Percentiles rank a stretch among this genome's conserved stretches.
phyloP scores from a whole-genome alignment of 2,797 vertebrate species.

The Schizothorax lantsangensis region DNA sequence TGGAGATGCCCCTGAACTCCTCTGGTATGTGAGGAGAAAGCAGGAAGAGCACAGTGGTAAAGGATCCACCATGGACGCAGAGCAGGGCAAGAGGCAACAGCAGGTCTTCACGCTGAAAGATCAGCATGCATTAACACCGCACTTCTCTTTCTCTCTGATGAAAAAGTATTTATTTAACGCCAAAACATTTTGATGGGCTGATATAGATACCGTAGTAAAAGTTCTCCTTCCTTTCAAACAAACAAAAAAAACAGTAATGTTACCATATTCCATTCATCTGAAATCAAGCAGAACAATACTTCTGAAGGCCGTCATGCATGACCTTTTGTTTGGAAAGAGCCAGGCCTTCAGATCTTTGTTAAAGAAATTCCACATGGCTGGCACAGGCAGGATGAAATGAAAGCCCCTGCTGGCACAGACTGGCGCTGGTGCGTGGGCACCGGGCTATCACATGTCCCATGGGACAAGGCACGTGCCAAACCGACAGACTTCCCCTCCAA shows the following conservation, averaged over 20 bases:
- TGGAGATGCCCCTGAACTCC: constrained; percentile 54
- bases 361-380: constrained; percentile 51
- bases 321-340: constrained; percentile 48
- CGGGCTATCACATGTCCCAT: constrained; percentile 58
- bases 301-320: constrained; percentile 30
- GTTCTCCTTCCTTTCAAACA: neutral
- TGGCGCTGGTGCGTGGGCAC: constrained; percentile 44
- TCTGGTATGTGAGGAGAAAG: constrained; percentile 53
- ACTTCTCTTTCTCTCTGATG: neutral
- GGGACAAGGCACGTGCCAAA: constrained; percentile 61
- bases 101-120: neutral
- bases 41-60: constrained; percentile 17
- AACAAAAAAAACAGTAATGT: constrained; percentile 1
- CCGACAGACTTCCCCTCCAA: constrained; percentile 60
- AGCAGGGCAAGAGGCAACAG: neutral
- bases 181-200: neutral
- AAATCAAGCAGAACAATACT: constrained; percentile 51
- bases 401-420: constrained; percentile 58
- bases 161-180: neutral
- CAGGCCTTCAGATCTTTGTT: constrained; percentile 45
- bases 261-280: constrained; percentile 30
- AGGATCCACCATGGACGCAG: constrained; percentile 14
- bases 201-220: neutral
- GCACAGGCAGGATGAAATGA: constrained; percentile 51
- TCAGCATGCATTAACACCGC: neutral